Conservation (phyloP, 2,113 vertebrate genomes). For the Sula dactylatra region DNA sequence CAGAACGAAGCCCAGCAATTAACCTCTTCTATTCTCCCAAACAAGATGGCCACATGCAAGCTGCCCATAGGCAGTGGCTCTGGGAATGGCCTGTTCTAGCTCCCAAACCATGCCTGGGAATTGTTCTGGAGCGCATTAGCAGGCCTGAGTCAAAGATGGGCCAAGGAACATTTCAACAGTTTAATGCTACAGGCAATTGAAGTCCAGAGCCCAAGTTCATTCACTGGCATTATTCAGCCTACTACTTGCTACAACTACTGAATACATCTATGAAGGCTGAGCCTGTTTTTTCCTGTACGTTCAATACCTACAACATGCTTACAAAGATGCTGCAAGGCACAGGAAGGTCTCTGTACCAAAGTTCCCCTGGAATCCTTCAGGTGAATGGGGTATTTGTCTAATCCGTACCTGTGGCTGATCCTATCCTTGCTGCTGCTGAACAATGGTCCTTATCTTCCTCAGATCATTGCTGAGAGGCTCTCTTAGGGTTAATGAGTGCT, state of each 20-base stretch:
- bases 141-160: neutral
- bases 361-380: neutral
- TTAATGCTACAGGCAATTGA: neutral
- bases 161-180: neutral
- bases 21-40: neutral
- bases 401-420: neutral
- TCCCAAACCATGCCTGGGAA: neutral
- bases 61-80: neutral
- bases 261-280: neutral
- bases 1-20: neutral
- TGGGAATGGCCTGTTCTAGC: neutral
- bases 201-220: neutral
- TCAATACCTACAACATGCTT: neutral
- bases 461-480: neutral
- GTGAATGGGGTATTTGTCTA: neutral
- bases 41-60: neutral
- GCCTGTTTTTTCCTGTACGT: neutral
- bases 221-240: neutral
- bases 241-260: neutral
- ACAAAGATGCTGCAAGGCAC: neutral
- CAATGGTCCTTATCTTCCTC: neutral
- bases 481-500: neutral
- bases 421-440: neutral
- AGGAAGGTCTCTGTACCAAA: neutral
- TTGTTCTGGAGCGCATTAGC: neutral